phyloP scores from a whole-genome alignment of 2,113 vertebrate species.

The human region GRCh38 chr1:9242501-9243000 shows the following conservation, averaged over 20 bases:
- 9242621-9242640: neutral
- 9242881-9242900: neutral
- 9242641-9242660: neutral
- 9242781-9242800: conserved; percentile 51
- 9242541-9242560: neutral
- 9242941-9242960: neutral
- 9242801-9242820: conserved; percentile 35
- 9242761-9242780: neutral
- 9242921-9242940: neutral
- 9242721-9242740: neutral
- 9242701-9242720: neutral
- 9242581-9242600: neutral
- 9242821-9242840: conserved; percentile 30
- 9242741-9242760: neutral
- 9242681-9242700: neutral
- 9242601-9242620: neutral
- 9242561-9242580: neutral
- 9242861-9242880: conserved; percentile 27
- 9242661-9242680: neutral
- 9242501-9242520: neutral
- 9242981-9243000: neutral
- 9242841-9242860: conserved; percentile 67
- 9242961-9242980: rapidly evolving
- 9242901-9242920: neutral
- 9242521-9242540: neutral